Percentiles rank a stretch among this genome's conserved stretches.
These are phyloP conservation scores for Paracyclopina nana DNA, from an alignment of 1,140 invertebrate genomes.

Conservation along the genomic window DNA sequence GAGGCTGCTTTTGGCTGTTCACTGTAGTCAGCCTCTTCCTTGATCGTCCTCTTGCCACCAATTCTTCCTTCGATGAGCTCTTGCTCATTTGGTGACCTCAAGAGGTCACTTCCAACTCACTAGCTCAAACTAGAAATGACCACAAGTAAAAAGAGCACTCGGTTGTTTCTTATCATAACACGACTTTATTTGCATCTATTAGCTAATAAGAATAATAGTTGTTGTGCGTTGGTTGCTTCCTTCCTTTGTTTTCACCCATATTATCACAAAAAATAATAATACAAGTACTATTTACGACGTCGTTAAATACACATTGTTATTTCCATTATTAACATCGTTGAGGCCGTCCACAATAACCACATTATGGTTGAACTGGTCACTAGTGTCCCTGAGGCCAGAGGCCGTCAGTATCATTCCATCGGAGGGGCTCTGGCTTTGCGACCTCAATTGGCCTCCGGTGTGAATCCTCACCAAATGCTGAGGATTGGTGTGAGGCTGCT, in stretches of 20 bases:
- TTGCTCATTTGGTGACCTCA: background rate
- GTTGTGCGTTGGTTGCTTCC: too few relatives aligned
- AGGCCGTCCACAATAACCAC: background rate
- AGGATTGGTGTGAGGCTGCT: background rate
- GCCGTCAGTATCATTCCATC: slow-evolving; percentile 13
- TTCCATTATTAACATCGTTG: too few relatives aligned
- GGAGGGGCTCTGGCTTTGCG: slow-evolving; percentile 6
- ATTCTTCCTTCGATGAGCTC: background rate
- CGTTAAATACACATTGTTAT: slow-evolving; percentile 1
- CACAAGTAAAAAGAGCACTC: too few relatives aligned
- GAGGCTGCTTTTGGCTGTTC: background rate
- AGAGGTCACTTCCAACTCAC: background rate
- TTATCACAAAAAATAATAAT: background rate
- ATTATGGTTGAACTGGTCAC: too few relatives aligned
- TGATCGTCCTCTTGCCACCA: background rate
- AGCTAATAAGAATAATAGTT: too few relatives aligned
- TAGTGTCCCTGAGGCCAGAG: too few relatives aligned
- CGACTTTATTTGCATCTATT: too few relatives aligned
- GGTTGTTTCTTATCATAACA: too few relatives aligned
- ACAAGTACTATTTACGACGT: background rate
- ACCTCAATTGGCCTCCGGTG: background rate
- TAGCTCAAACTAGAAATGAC: background rate
- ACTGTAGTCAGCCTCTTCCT: background rate
- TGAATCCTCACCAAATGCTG: background rate
- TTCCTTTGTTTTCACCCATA: too few relatives aligned